A percentile compares a stretch with the other conserved stretches of the same genome.
Evolutionary conservation across 1,140 invertebrate genomes (phyloP).

Genomic region (Leptinotarsa undecemlineata): DNA sequence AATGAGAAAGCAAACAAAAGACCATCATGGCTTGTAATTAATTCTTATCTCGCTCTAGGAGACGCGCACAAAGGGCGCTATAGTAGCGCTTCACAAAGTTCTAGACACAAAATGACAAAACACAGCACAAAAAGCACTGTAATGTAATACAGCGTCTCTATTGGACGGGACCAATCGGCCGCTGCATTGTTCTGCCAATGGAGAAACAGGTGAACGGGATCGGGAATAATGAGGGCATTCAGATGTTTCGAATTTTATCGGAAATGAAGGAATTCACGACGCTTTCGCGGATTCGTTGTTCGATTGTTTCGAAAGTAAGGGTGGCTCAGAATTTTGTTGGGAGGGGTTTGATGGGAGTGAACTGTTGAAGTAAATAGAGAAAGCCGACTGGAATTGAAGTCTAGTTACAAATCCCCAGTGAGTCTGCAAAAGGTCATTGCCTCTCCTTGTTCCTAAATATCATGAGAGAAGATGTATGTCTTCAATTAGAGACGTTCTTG

Average conservation of each 20-base stretch:
- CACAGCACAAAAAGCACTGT: constrained; percentile 52
- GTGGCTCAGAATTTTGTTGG: too few species aligned
- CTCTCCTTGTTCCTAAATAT: too few species aligned
- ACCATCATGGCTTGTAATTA: constrained; percentile 53
- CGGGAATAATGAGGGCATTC: constrained; percentile 13
- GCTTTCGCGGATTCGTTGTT: neutral
- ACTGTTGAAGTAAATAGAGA: too few species aligned
- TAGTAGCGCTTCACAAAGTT: constrained; percentile 51
- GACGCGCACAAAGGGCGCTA: constrained; percentile 47
- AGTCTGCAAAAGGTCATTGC: too few species aligned
- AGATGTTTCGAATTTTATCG: neutral
- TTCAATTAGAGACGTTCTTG: too few species aligned
- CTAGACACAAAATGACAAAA: constrained; percentile 53
- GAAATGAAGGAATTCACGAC: neutral
- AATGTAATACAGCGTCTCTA: constrained; percentile 51
- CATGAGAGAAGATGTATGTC: too few species aligned
- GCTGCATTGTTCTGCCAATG: constrained; percentile 52
- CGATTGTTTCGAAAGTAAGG: too few species aligned
- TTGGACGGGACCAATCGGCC: constrained; percentile 51
- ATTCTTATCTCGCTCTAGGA: constrained; percentile 54
- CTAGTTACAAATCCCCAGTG: too few species aligned
- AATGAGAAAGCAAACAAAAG: constrained; percentile 49
- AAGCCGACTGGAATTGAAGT: too few species aligned
- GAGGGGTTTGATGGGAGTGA: too few species aligned
- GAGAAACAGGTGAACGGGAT: constrained; percentile 38